Percentiles rank a stretch among this genome's conserved stretches.
phyloP scores from a whole-genome alignment of 2,888 invertebrate species.

The Physocephala rufipes region DNA sequence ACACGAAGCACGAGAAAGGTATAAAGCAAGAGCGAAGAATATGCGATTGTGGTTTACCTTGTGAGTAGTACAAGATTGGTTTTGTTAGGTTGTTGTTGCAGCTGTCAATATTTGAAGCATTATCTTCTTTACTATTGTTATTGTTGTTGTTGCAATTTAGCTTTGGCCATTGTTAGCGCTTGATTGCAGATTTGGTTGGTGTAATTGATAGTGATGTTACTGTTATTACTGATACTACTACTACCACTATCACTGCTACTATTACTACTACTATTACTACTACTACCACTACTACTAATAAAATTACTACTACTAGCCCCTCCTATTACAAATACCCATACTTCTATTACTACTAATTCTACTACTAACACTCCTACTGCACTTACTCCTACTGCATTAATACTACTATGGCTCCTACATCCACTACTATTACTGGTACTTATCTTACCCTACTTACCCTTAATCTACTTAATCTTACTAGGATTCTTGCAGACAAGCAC shows the following conservation, averaged over 20 bases:
- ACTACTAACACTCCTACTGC: too few relatives aligned
- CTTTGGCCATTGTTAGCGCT: background rate
- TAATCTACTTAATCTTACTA: too few relatives aligned
- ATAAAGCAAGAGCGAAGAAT: conserved; percentile 2
- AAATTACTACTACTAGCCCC: too few relatives aligned
- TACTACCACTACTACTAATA: too few relatives aligned
- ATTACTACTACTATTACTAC: too few relatives aligned
- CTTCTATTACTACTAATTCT: too few relatives aligned
- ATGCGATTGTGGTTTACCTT: conserved; percentile 26
- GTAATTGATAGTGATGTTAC: background rate
- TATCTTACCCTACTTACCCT: too few relatives aligned
- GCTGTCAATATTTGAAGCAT: background rate
- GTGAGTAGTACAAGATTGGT: conserved; percentile 3
- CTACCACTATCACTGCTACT: background rate
- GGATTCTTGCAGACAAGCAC: too few relatives aligned
- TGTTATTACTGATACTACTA: background rate
- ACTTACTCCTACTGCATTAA: too few relatives aligned
- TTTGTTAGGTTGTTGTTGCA: conserved; percentile 2
- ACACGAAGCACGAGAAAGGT: background rate
- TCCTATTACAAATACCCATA: too few relatives aligned
- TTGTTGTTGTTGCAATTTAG: background rate
- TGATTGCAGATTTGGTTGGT: background rate
- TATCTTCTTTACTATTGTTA: background rate
- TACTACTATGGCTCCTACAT: too few relatives aligned
- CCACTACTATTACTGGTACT: too few relatives aligned